These are phyloP conservation scores for Ophion ventricosus DNA, from an alignment of 2,888 invertebrate species.

Conservation along the genomic window DNA sequence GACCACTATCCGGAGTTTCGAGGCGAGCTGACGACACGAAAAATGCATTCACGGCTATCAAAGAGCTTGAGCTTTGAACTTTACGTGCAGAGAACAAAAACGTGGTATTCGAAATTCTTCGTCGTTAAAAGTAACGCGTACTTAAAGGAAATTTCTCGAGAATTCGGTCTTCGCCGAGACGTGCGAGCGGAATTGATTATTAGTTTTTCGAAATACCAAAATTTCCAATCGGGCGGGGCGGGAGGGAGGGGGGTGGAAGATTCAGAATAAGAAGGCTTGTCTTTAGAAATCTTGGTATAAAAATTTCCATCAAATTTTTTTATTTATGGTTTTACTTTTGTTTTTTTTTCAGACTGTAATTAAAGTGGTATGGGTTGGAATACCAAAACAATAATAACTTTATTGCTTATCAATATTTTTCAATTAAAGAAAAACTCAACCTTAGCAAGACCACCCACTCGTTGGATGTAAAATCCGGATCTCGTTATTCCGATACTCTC, in stretches of 20 bases:
- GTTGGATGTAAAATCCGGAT: too few relatives aligned
- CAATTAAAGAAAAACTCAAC: too few relatives aligned
- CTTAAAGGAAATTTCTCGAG: background rate
- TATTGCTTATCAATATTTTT: too few relatives aligned
- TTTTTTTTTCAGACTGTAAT: too few relatives aligned
- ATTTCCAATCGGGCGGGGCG: too few relatives aligned
- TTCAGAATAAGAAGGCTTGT: too few relatives aligned
- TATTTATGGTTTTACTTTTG: too few relatives aligned
- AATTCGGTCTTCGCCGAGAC: background rate
- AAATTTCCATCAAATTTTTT: too few relatives aligned
- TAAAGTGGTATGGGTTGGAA: too few relatives aligned
- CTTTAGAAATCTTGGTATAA: too few relatives aligned
- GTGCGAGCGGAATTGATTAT: background rate
- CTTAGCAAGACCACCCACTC: too few relatives aligned
- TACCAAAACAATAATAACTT: too few relatives aligned
- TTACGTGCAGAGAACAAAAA: background rate
- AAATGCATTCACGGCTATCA: conserved; percentile 1
- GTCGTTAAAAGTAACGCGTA: background rate
- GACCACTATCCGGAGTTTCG: conserved; percentile 5
- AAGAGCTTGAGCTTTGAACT: background rate
- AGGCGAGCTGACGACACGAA: conserved; percentile 9
- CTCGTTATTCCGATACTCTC: background rate
- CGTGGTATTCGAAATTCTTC: background rate
- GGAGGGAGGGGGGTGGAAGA: background rate
- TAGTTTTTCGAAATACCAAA: background rate